Base-by-base conservation (phyloP, 2,113 vertebrate species). In the Hippocampus mohnikei region DNA sequence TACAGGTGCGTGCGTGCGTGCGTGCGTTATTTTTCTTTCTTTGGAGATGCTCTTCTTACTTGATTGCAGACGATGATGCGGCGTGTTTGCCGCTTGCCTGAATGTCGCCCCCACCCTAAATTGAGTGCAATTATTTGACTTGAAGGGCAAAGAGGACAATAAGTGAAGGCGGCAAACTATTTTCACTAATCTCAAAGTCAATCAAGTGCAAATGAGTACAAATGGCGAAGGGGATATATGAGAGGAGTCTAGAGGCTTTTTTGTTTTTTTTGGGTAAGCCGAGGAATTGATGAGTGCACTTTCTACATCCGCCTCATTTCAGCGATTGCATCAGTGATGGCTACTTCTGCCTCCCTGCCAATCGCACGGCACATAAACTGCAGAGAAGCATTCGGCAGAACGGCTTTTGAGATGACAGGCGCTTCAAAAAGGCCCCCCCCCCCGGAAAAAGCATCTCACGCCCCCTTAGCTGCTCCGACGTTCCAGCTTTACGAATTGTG, bases 1-100 rank as follows among this genome's bases (percentile, higher is more conserved):
- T 98, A 96, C 86, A 94, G 96, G 96, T 98, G 81, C 33, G 74
- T 1, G 33, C 5, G 70, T 67, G 94, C 96, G 96, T 98, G 81
- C 33, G 74, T 1, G 33, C 5, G 70, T 67, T 27, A 72, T 83
- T 81, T 74, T 82, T 83, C 72, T 82, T 80, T 82, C 62, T 66
- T 67, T 16, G 5, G 5, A 20, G 1, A 18, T 73, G 70, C 75
- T 73, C 37, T 74, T 88, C 79, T 82, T 78, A 76, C 72, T 71
- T 77, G 41, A 74, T 78, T 80, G 63, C 75, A 66, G 61, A 80
- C 76, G 75, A 85, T 76, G 81, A 74, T 79, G 67, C 73, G 67
- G 16, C 42, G 27, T 64, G 62, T 81, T 5, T 77, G 67, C 60
- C 66, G 67, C 69, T 69, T 79, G 64, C 55, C 42, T 15, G 3